Conservation (phyloP, 2,113 vertebrate species). For the Sphyrna mokarran region DNA sequence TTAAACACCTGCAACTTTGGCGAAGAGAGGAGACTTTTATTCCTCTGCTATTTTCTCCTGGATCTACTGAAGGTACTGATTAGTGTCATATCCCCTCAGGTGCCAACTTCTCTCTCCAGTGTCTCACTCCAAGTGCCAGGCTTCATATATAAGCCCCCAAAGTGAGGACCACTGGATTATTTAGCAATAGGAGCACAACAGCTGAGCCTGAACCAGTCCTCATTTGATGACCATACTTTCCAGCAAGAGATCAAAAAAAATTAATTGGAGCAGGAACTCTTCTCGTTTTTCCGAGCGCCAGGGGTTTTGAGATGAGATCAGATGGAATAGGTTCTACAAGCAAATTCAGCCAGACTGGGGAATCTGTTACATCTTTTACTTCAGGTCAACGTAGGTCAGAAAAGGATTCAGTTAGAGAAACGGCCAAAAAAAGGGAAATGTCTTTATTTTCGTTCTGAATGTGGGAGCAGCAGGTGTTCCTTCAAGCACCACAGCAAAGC, state of each 20-base stretch:
- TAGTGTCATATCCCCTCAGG: not conserved
- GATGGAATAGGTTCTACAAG: not conserved
- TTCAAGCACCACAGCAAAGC: not conserved
- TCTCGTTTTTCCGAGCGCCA: not conserved
- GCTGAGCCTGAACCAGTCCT: not conserved
- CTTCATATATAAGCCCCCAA: not conserved
- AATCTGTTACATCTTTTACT: not conserved
- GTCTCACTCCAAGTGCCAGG: not conserved
- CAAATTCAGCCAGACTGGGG: not conserved
- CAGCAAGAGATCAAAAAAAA: not conserved
- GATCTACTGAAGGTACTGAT: not conserved
- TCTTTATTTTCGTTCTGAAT: not conserved
- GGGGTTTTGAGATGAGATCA: not conserved
- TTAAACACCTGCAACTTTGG: slow-evolving; percentile 5
- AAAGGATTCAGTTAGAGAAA: not conserved
- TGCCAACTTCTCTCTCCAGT: not conserved
- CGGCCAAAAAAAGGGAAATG: not conserved
- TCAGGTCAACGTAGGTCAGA: not conserved
- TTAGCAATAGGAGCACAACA: not conserved
- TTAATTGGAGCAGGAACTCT: not conserved
- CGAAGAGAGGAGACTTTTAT: not conserved
- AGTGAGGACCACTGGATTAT: not conserved
- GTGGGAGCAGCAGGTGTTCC: not conserved
- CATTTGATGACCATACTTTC: not conserved
- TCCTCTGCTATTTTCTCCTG: not conserved